Evolutionary conservation across 2,888 invertebrate species (phyloP).

Genomic region (Eumerus sabulonum): DNA sequence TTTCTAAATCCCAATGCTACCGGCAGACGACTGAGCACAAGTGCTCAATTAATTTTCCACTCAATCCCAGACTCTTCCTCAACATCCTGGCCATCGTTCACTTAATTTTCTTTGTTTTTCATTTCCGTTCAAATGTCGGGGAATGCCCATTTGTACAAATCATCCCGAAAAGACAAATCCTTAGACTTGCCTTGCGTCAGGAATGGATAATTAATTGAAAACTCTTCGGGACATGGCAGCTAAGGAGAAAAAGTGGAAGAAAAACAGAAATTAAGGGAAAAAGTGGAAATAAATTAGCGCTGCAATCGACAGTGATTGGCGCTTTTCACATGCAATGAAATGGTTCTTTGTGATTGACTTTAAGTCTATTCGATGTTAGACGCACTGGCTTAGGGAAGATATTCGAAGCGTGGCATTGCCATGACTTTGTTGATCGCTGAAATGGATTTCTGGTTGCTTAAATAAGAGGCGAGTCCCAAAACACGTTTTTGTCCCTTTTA

Average conservation of each 20-base stretch:
- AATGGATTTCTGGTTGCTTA: too few species aligned
- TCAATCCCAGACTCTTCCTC: constrained; percentile 36
- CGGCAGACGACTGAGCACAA: not conserved
- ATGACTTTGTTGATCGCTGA: too few species aligned
- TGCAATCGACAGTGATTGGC: constrained; percentile 30
- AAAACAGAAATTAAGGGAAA: constrained; percentile 18
- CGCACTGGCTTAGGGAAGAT: too few species aligned
- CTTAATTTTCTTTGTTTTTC: constrained; percentile 6
- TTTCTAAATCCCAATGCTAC: too few species aligned
- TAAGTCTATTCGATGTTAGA: too few species aligned
- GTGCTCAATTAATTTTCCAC: constrained; percentile 53
- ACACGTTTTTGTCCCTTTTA: too few species aligned
- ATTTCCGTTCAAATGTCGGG: too few species aligned
- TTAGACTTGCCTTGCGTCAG: constrained; percentile 23
- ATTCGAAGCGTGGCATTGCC: too few species aligned
- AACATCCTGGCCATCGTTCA: not conserved
- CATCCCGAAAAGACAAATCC: constrained; percentile 18
- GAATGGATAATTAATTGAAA: constrained; percentile 52
- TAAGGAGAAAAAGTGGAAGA: constrained; percentile 12
- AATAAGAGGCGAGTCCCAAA: too few species aligned
- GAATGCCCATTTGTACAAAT: constrained; percentile 30
- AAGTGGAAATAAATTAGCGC: constrained; percentile 23
- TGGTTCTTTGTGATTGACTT: not conserved
- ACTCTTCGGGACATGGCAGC: constrained; percentile 30
- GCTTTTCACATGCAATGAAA: constrained; percentile 5